These are phyloP conservation scores for Serinus canaria DNA, from an alignment of 2,113 vertebrate species.

Conservation along the genomic window DNA sequence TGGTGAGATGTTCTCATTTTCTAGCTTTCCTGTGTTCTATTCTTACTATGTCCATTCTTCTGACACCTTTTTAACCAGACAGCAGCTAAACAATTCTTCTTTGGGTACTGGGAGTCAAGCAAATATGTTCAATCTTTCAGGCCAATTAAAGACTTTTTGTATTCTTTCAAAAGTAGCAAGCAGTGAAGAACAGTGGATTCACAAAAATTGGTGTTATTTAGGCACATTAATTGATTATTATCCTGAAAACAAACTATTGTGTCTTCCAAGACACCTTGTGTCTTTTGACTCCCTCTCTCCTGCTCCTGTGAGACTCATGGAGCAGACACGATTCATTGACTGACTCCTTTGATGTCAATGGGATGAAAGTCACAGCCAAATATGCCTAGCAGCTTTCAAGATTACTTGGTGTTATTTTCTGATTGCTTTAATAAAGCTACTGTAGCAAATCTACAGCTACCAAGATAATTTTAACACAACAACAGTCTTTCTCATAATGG, in stretches of 20 bases:
- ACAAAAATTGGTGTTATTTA: neutral
- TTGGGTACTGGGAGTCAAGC: neutral
- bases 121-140: neutral
- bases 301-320: neutral
- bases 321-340: neutral
- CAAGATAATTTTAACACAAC: neutral
- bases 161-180: neutral
- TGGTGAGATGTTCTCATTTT: neutral
- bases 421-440: constrained; percentile 2
- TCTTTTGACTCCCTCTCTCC: neutral
- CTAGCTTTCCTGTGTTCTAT: neutral
- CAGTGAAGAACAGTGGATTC: neutral
- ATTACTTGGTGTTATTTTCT: neutral
- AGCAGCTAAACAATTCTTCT: neutral
- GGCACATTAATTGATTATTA: neutral
- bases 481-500: neutral
- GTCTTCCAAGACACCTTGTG: neutral
- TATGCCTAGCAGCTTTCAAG: neutral
- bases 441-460: neutral
- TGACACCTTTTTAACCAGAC: neutral
- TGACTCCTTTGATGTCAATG: constrained; percentile 20
- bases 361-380: neutral
- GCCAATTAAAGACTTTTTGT: neutral
- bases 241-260: neutral
- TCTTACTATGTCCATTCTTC: rapidly evolving